Conservation (phyloP, 2,888 invertebrate genomes). For the Acanthosepion lycidas region DNA sequence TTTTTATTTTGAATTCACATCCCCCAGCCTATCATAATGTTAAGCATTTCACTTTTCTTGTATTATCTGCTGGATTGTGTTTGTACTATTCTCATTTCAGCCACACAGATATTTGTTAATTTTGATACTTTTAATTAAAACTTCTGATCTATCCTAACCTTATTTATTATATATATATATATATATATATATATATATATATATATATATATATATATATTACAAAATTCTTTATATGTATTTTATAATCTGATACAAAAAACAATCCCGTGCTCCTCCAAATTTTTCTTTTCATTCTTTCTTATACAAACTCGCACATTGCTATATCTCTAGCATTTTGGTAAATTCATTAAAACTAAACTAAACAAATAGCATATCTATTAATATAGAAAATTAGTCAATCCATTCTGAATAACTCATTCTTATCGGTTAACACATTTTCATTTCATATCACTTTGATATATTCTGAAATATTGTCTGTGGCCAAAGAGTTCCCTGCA, state of each 20-base stretch:
- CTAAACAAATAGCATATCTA: not conserved
- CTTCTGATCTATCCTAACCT: not conserved
- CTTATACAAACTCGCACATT: not conserved
- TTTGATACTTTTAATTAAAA: slow-evolving; percentile 33
- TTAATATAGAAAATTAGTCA: not conserved
- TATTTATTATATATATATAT: not conserved
- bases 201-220: not conserved
- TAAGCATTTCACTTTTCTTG: not conserved
- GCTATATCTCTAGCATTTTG: slow-evolving; percentile 33
- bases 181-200: not conserved
- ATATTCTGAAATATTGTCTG: not conserved
- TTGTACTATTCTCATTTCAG: not conserved
- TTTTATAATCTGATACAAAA: not conserved
- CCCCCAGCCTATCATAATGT: not conserved
- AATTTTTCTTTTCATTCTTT: slow-evolving; percentile 9
- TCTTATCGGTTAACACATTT: not conserved
- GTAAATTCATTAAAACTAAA: slow-evolving; percentile 6
- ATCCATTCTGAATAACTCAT: slow-evolving; percentile 33
- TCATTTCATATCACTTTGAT: slow-evolving; percentile 6
- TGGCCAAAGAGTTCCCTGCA: not conserved
- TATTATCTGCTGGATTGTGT: slow-evolving; percentile 23
- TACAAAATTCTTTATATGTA: not conserved
- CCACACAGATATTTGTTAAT: not conserved
- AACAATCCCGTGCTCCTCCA: not conserved
- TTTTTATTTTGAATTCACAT: not conserved